phyloP scores from a whole-genome alignment of 2,113 vertebrate genomes.

The Heterocephalus glaber region DNA sequence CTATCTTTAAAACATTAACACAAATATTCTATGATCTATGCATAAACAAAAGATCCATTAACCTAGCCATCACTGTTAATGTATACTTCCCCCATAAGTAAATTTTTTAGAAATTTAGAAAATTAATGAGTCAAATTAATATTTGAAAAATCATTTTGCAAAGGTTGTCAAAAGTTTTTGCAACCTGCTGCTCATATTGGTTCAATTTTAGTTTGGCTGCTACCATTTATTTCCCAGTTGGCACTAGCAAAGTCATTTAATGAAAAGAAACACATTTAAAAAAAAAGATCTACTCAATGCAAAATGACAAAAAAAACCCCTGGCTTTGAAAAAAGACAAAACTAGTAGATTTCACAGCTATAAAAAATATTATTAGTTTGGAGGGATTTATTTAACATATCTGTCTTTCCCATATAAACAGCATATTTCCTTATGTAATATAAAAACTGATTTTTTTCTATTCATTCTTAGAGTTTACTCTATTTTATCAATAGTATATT shows the following conservation, averaged over 20 bases:
- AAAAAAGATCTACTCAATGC: constrained; percentile 8
- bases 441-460: neutral
- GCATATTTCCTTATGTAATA: constrained; percentile 32
- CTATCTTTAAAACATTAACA: constrained; percentile 36
- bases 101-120: neutral
- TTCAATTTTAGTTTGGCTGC: constrained; percentile 35
- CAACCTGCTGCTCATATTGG: neutral
- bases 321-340: neutral
- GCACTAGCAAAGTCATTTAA: neutral
- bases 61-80: neutral
- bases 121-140: constrained; percentile 23
- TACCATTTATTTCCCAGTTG: constrained; percentile 2
- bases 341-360: neutral
- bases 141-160: constrained; percentile 40
- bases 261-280: constrained; percentile 15
- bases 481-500: neutral
- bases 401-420: neutral
- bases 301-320: constrained; percentile 10
- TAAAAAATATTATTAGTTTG: neutral
- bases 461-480: neutral
- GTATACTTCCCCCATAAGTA: neutral
- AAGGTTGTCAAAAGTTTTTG: constrained; percentile 1
- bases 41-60: neutral
- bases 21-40: neutral
- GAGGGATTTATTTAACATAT: neutral